phyloP scores from a whole-genome alignment of 1,140 invertebrate genomes.

The Lanistes nyassanus region DNA sequence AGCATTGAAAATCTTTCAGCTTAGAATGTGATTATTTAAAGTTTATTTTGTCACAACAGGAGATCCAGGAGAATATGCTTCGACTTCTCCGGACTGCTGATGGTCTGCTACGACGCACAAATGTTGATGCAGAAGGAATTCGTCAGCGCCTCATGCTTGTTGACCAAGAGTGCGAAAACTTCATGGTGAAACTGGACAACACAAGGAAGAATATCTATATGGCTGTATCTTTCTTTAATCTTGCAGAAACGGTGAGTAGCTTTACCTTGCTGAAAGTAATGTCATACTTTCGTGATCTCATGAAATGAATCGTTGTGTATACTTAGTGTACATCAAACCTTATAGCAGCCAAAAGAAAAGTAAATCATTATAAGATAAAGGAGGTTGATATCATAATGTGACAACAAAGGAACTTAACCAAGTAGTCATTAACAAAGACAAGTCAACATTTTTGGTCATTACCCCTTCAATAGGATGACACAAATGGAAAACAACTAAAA shows the following conservation, averaged over 20 bases:
- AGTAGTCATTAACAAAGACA: no score
- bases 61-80: conserved; percentile 80
- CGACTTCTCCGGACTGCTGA: conserved; percentile 84
- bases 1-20: background rate
- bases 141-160: conserved; percentile 76
- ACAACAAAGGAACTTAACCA: no score
- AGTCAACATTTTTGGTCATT: no score
- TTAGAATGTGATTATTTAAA: conserved; percentile 6
- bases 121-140: conserved; percentile 76
- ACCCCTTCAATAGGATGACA: no score
- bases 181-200: conserved; percentile 78
- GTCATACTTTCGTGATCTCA: no score
- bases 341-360: background rate
- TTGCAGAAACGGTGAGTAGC: conserved; percentile 74
- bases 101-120: conserved; percentile 76
- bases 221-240: conserved; percentile 80
- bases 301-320: background rate
- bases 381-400: background rate
- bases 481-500: no score
- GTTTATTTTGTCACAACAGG: conserved; percentile 62
- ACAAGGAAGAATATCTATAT: conserved; percentile 76
- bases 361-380: background rate
- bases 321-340: background rate
- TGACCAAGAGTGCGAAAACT: conserved; percentile 79
- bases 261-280: no score